Evolutionary conservation across 2,113 vertebrate species (phyloP).

Genomic region (Athene cunicularia): DNA sequence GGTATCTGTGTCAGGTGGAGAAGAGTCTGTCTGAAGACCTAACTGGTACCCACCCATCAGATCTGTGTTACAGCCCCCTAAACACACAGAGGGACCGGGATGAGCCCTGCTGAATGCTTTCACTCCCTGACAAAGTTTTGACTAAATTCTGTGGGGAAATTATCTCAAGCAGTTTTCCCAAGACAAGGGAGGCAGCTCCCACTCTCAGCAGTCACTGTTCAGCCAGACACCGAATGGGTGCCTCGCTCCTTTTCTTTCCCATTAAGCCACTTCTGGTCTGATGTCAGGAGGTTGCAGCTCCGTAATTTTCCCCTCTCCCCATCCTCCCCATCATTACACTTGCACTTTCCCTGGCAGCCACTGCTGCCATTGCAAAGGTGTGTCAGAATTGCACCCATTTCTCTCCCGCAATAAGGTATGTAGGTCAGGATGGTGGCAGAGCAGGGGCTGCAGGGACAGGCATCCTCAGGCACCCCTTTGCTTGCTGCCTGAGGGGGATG

Average conservation of each 20-base stretch:
- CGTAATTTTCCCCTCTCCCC: fast-evolving
- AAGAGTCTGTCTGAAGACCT: background rate
- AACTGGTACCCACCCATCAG: background rate
- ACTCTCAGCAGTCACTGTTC: background rate
- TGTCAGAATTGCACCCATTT: background rate
- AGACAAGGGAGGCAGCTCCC: background rate
- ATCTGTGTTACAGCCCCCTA: background rate
- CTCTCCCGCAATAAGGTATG: background rate
- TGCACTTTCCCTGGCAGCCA: background rate
- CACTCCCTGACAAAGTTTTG: background rate
- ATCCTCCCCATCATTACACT: background rate
- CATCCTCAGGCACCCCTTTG: fast-evolving
- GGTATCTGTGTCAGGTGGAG: fast-evolving
- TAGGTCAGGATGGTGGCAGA: background rate
- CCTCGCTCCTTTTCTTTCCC: background rate
- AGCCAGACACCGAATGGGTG: fast-evolving
- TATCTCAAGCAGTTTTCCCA: background rate
- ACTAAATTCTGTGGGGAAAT: background rate
- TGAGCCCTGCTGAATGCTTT: background rate
- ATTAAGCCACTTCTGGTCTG: background rate
- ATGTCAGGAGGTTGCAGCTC: fast-evolving
- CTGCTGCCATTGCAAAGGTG: background rate
- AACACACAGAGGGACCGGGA: background rate
- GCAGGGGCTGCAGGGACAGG: background rate
- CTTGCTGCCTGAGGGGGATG: background rate